phyloP scores from a whole-genome alignment of 2,888 invertebrate species.

The Osmoderma eremita region DNA sequence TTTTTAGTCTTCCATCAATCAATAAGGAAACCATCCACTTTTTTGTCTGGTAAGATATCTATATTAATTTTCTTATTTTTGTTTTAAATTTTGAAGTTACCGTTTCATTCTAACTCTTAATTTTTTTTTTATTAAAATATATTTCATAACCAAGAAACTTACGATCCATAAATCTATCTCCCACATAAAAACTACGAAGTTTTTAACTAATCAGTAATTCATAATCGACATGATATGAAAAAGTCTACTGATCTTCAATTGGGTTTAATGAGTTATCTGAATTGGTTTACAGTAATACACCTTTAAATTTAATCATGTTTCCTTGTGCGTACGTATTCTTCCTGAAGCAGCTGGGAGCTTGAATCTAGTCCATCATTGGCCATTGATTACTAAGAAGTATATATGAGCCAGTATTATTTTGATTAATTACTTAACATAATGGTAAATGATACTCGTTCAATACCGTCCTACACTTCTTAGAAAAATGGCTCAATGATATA shows the following conservation, averaged over 20 bases:
- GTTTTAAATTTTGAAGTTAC: conserved; percentile 14
- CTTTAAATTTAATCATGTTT: conserved; percentile 12
- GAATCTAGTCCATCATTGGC: conserved; percentile 62
- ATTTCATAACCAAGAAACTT: no score
- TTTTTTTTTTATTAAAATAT: not conserved
- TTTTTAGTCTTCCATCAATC: conserved; percentile 29
- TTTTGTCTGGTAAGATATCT: not conserved
- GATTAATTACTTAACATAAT: conserved; percentile 43
- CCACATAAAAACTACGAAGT: no score
- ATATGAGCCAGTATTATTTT: conserved; percentile 61
- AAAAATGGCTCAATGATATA: conserved; percentile 53
- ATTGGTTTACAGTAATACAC: no score
- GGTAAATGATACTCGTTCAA: conserved; percentile 59
- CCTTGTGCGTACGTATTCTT: conserved; percentile 26
- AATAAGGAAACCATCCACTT: not conserved
- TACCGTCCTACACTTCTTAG: conserved; percentile 61
- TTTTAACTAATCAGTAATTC: no score
- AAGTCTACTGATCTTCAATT: no score
- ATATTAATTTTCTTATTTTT: not conserved
- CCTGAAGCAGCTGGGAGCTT: conserved; percentile 56
- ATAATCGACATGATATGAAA: no score
- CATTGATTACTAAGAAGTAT: conserved; percentile 58
- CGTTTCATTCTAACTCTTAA: not conserved
- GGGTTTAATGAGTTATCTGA: no score
- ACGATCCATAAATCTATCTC: no score